Base-by-base conservation (phyloP, 92 coral and sea anemone genomes). In the Zoanthus solanderi region DNA sequence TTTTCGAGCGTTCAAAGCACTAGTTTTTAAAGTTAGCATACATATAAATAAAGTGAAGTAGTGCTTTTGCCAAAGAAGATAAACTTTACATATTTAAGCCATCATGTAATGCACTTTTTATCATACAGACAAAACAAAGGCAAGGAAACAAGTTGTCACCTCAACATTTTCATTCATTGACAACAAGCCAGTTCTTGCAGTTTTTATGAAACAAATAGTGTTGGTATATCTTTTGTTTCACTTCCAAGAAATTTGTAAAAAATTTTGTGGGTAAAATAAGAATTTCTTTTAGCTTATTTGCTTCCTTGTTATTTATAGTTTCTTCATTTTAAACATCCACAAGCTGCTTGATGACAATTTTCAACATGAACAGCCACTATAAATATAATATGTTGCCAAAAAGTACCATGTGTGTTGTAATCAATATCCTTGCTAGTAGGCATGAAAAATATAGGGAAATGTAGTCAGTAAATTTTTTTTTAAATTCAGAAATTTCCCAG, bases 101-200 rank as follows among this genome's bases (percentile, higher is more conserved):
- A 69, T 28, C 46, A 28, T 69, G 7, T 69, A 30, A 69, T 69
- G 74, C 44, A 28, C 74, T 69, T 69, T 69, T 69, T 69, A 69
- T 69, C 74, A 69, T 69, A 69, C 7, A 69, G 16, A 69, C 74
- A 67, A 67, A 69, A 69, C 13, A 69, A 69, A 34, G 74, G 44
- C 74, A 69, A 69, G 74, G 18, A 69, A 69, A 69, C 44, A 69
- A 69, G 72, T 66, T 66, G 72, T 66, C 72, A 66, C 44, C 74
- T 69, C 74, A 69, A 69, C 74, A 69, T 23, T 69, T 69, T 69
- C 34, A 69, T 69, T 69, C 44, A 28, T 28, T 69, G 74, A 69
- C 42, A 69, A 69, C 69, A 61, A 61, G 69, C 74, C 74, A 69
- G 74, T 69, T 69, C 74, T 69, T 29, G 74, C 74, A 69, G 74